Base-by-base conservation (phyloP, 2,797 vertebrate species). In the Melanotaenia parkinsoni region DNA sequence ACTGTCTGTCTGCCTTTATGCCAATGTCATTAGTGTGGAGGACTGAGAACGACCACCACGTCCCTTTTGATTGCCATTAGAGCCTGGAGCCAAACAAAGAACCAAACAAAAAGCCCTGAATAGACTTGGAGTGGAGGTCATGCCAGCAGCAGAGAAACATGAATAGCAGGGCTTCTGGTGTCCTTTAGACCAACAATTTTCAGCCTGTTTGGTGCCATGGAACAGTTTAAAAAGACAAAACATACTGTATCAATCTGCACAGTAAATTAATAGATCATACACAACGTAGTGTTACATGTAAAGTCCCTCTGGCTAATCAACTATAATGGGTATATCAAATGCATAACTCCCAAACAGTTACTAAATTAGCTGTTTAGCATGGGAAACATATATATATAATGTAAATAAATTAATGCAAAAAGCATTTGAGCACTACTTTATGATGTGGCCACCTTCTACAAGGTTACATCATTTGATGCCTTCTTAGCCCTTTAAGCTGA, bases 11-110 rank as follows among this genome's bases (percentile, higher is more conserved):
- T 90, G 86, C 84, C 62, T 81, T 74, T 5, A 56, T 93, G 92
- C 92, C 91, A 93, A 91, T 90, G 89, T 91, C 92, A 93, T 93
- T 91, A 92, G 83, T 79, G 88, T 75, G 38, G 79, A 92, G 89
- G 89, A 91, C 91, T 84, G 81, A 86, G 88, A 85, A 87, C 86
- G 81, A 85, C 89, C 85, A 81, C 78, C 80, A 40, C 70, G 78
- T 89, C 87, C 88, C 87, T 77, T 91, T 90, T 92, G 91, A 89
- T 91, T 90, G 88, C 85, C 85, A 89, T 92, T 90, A 89, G 84
- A 87, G 85, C 74, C 74, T 59, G 72, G 76, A 88, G 86, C 88
- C 88, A 87, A 89, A 91, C 89, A 91, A 88, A 90, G 83, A 79
- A 61, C 58, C 74, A 81, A 83, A 91, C 88, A 91, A 90, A 92